Base-by-base conservation (phyloP, 2,888 invertebrate species). In the Elmis aenea region DNA sequence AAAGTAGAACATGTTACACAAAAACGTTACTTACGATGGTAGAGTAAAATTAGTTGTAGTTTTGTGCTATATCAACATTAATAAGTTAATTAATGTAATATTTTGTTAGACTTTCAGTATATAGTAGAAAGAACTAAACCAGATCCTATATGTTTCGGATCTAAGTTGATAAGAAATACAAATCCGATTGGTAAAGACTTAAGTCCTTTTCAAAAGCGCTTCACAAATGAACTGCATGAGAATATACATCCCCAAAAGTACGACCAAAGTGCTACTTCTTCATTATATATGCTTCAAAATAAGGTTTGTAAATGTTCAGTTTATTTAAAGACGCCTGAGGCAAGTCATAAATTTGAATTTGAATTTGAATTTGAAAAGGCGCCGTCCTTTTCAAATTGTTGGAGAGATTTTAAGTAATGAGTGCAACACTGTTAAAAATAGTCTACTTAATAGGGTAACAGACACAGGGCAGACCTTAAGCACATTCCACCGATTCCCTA, bases 91-190 rank as follows among this genome's bases (percentile, higher is more conserved):
- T 26, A 26, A 5, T 9, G 14, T 12, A 26, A 26, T 26, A 20
- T 13, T 14, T 22, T 13, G 18, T 10, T 11, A 40, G 67, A 51
- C 29, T 67, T 67, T 41, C 51, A 61, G 22, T 67, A 67, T 50
- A 57, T 66, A 6, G 59, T 66, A n/a, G 59, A 58, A 46, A 44
- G 55, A 30, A 49, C 52, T 40, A 47, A 50, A 16, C 55, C 55
- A 2, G 50, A 54, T 9, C 52, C 51, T 34, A 51, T 63, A 27
- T 64, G 61, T 43, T 67, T 67, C 28, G 64, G 66, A 13, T 58
- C 64, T 2, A 52, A 46, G 10, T 5, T 54, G 3, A 24, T 41
- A 13, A 52, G 64, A 34, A 46, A 51, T 36, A 61, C 62, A 0
- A 47, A 48, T 35, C 56, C 57, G 2, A 51, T 62, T 29, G 60